Percentiles rank a stretch among this genome's conserved stretches.
Conservation (phyloP, 2,888 invertebrate species). For the Clepsis dumicolana region DNA sequence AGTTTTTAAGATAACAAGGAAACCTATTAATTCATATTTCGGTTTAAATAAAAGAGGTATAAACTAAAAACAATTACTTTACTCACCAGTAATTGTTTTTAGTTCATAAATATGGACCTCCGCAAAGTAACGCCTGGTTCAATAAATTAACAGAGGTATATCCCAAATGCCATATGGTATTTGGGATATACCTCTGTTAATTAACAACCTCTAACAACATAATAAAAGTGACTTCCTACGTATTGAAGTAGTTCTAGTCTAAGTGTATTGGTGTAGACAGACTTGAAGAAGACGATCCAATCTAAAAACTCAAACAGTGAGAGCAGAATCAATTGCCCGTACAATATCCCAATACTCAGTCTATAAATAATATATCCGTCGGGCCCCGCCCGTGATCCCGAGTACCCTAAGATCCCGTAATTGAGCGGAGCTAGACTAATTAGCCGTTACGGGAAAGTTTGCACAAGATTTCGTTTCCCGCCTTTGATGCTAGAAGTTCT, state of each 20-base stretch:
- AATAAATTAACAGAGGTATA: no score
- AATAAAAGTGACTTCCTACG: neutral
- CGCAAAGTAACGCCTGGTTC: no score
- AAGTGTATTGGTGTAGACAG: neutral
- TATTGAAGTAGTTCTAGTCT: neutral
- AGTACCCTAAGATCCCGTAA: slow-evolving; percentile 17
- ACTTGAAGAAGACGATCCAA: slow-evolving; percentile 15
- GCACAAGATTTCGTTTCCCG: slow-evolving; percentile 27
- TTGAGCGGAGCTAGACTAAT: slow-evolving; percentile 27
- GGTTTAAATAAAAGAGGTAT: no score
- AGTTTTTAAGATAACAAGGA: no score
- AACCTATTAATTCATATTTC: no score
- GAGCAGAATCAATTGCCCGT: slow-evolving; percentile 31
- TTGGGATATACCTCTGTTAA: no score
- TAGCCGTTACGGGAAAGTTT: slow-evolving; percentile 30
- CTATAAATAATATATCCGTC: slow-evolving; percentile 32
- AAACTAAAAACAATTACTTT: no score
- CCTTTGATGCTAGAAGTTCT: slow-evolving; percentile 20
- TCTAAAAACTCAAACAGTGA: slow-evolving; percentile 23
- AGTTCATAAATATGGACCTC: no score
- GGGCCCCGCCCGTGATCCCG: slow-evolving; percentile 8
- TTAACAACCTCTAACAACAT: neutral
- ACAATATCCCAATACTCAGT: slow-evolving; percentile 23
- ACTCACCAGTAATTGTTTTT: no score
- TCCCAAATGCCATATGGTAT: no score